phyloP scores from a whole-genome alignment of 2,797 vertebrate genomes.

The Peromyscus melanophrys region DNA sequence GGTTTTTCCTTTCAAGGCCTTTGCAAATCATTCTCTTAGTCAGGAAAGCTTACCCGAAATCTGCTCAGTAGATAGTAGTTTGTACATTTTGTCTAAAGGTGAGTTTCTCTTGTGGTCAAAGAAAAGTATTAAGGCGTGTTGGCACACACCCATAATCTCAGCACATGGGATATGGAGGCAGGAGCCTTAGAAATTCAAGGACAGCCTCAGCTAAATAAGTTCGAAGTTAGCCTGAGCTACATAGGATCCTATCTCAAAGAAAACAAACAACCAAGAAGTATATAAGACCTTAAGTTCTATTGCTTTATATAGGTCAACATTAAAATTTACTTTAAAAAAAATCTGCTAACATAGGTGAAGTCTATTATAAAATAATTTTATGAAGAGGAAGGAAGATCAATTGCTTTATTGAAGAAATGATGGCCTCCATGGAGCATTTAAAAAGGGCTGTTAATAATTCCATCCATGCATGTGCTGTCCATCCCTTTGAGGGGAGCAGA shows the following conservation, averaged over 20 bases:
- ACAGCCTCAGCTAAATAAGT: neutral
- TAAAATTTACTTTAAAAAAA: conserved; percentile 33
- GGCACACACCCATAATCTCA: neutral
- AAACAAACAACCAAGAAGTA: neutral
- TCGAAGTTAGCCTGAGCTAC: neutral
- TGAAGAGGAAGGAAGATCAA: neutral
- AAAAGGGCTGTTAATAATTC: neutral
- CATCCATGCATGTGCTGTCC: neutral
- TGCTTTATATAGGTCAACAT: neutral
- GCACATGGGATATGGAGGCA: neutral
- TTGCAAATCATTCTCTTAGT: neutral
- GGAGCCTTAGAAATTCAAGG: neutral
- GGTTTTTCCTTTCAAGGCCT: neutral
- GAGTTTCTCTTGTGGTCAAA: conserved; percentile 43
- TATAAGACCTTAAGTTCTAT: neutral
- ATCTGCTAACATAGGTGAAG: neutral
- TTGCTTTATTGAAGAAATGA: conserved; percentile 21
- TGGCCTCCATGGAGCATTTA: too few species aligned
- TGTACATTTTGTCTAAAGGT: conserved; percentile 17
- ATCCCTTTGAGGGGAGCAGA: neutral
- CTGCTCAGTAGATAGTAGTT: neutral
- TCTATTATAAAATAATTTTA: conserved; percentile 31
- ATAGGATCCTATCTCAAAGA: neutral
- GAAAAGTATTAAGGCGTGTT: neutral
- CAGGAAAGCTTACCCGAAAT: neutral